These are phyloP conservation scores for Sciurus carolinensis DNA, from an alignment of 2,797 vertebrate genomes.

Conservation along the genomic window DNA sequence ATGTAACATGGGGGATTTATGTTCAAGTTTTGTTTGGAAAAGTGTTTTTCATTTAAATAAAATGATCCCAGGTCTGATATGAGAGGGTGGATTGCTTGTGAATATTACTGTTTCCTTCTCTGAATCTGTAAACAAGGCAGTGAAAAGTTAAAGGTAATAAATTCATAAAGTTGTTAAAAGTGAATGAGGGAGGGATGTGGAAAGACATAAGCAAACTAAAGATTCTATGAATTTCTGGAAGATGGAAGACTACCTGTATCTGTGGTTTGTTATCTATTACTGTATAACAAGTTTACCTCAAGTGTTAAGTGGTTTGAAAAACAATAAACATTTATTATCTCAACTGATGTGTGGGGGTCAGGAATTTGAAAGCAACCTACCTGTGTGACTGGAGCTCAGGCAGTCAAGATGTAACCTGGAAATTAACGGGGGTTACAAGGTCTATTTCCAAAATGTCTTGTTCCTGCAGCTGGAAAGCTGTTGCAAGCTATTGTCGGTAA, in stretches of 20 bases:
- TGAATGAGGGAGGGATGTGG: neutral
- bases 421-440: neutral
- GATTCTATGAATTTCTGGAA: conserved; percentile 9
- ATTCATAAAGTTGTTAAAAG: neutral
- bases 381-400: neutral
- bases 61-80: neutral
- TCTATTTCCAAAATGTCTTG: neutral
- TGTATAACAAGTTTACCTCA: neutral
- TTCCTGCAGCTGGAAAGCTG: neutral
- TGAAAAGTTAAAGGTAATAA: neutral
- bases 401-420: neutral
- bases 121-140: neutral
- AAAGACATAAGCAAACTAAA: neutral
- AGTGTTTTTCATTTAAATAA: neutral
- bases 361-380: neutral
- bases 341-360: neutral
- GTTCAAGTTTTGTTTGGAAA: conserved; percentile 45
- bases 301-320: conserved; percentile 31
- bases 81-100: neutral
- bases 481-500: neutral
- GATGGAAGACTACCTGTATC: neutral
- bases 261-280: neutral
- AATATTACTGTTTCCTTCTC: neutral
- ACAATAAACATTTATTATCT: neutral
- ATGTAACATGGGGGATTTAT: neutral